These are phyloP conservation scores for Melanotaenia nigrans DNA, from an alignment of 2,797 vertebrate genomes.

Conservation along the genomic window DNA sequence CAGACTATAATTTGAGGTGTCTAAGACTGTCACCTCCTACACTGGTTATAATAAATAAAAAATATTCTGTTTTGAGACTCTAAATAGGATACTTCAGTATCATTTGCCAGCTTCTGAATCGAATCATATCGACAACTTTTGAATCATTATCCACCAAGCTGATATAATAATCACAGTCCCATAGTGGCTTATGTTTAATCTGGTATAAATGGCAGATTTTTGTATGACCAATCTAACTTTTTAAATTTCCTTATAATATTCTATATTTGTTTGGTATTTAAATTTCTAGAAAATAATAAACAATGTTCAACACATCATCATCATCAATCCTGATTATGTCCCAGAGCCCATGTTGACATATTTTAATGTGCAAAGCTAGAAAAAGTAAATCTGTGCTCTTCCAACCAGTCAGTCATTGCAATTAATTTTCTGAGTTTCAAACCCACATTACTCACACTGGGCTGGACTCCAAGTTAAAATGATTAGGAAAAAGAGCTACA, in stretches of 20 bases:
- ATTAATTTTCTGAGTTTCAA: constrained; percentile 9
- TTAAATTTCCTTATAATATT: background rate
- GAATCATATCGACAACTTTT: too few species aligned
- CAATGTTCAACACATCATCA: background rate
- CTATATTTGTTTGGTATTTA: background rate
- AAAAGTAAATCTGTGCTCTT: background rate
- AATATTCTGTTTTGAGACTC: too few species aligned
- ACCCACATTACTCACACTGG: constrained; percentile 7
- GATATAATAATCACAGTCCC: too few species aligned
- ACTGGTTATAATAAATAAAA: too few species aligned
- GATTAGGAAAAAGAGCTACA: constrained; percentile 6
- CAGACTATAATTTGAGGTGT: too few species aligned
- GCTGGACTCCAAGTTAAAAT: constrained; percentile 11
- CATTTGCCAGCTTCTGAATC: too few species aligned
- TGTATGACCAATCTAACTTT: rapidly evolving
- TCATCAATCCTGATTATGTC: background rate
- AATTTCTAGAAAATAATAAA: background rate
- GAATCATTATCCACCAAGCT: too few species aligned
- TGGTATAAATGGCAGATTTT: background rate
- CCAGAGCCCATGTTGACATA: background rate
- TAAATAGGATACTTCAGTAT: too few species aligned
- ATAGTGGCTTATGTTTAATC: too few species aligned
- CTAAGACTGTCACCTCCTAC: too few species aligned
- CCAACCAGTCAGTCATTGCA: constrained; percentile 4
- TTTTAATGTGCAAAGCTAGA: background rate